Base-by-base conservation (phyloP, 2,797 vertebrate genomes). In the Sebastes vulpes region DNA sequence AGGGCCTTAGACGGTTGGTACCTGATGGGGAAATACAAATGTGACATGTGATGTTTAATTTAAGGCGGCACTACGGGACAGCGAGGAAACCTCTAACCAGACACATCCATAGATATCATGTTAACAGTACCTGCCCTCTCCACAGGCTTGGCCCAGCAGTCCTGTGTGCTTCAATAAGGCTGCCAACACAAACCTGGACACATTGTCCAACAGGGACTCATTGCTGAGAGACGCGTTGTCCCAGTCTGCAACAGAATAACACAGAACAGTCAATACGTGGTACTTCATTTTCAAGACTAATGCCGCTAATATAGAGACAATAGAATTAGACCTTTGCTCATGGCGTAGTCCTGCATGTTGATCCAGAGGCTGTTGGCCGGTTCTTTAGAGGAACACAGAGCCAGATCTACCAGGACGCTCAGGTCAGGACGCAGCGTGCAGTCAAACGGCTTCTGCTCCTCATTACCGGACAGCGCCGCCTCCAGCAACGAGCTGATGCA, bases 401-500 rank as follows among this genome's bases (percentile, higher is more conserved):
- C 96, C 95, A 99, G 89, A 81, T 99, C 98, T 77, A 99, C 97
- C 65, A 97, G 93, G 59, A 98, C 88, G 11, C 96, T 95, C 84
- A 98, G 91, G 84, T 99, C 98, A 18, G 97, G 96, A 58, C 89
- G 93, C 87, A 99, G 82, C 0, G 97, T 96, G 80, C 97, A 98
- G 91, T 99, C 98, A 71, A 99, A 97, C 1, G 98, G 98, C 84
- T 99, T 99, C 94, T 98, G 98, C 75, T 99, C 98, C 79, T 99
- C 98, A 31, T 98, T 98, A 53, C 97, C 98, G 3, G 97, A 99
- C 50, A 99, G 95, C 9, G 98, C 97, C 18, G 97, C 98, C 90
- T 99, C 98, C 85, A 99, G 85, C 12, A 99, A 79, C 3, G 97
- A 98, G 94, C 97, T 98, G 94, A 99, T 98, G 82, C 96, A 98